Percentiles rank a stretch among this genome's conserved stretches.
phyloP scores from a whole-genome alignment of 2,888 invertebrate species.

The Elysia crispata region DNA sequence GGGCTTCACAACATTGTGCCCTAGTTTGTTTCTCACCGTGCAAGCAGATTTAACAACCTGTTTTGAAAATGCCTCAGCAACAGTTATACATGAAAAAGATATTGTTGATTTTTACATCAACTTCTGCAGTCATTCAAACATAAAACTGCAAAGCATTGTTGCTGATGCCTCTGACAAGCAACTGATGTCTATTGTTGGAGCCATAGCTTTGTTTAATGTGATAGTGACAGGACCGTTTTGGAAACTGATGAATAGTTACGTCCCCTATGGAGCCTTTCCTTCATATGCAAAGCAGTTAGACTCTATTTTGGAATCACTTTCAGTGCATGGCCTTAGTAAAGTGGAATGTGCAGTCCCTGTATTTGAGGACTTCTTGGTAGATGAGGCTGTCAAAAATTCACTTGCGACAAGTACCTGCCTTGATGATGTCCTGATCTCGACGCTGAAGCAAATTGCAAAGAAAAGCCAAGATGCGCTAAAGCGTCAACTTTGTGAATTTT shows the following conservation, averaged over 20 bases:
- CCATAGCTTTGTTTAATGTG: not conserved
- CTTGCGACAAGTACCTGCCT: too few relatives aligned
- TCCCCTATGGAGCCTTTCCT: not conserved
- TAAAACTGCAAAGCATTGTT: not conserved
- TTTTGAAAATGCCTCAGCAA: conserved; percentile 19
- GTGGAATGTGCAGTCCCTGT: too few relatives aligned
- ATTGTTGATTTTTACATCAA: not conserved
- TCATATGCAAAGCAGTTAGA: not conserved
- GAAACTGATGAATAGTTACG: not conserved
- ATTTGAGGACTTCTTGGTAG: not conserved
- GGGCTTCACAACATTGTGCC: not conserved
- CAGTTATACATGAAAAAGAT: not conserved
- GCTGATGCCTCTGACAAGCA: not conserved
- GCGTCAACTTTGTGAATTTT: not conserved
- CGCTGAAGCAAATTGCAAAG: too few relatives aligned
- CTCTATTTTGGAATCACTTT: not conserved
- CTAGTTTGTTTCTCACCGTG: not conserved
- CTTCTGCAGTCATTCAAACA: not conserved
- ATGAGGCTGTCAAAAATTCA: not conserved
- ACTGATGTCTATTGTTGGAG: not conserved
- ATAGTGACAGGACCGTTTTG: not conserved
- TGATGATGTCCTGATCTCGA: too few relatives aligned
- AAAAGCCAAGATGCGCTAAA: not conserved
- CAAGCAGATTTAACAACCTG: conserved; percentile 14
- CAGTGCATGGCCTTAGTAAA: too few relatives aligned